These are phyloP conservation scores for Eriosoma lanigerum DNA, from an alignment of 1,140 invertebrate genomes.

Conservation along the genomic window DNA sequence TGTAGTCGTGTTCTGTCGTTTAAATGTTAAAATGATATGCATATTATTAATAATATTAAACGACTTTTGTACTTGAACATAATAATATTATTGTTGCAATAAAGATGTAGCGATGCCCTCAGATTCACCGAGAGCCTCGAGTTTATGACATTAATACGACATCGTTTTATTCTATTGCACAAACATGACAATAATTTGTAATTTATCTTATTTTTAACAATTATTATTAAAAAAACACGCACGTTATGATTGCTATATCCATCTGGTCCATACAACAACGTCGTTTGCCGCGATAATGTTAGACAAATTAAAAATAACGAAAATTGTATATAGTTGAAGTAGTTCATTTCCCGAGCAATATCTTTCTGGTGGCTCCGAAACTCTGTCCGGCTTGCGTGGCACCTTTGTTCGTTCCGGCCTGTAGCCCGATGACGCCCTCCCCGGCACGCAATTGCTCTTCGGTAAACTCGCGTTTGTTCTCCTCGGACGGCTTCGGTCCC, in stretches of 20 bases:
- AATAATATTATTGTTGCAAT: slow-evolving; percentile 23
- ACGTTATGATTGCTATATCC: no score
- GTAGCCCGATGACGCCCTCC: slow-evolving; percentile 86
- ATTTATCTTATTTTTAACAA: background rate
- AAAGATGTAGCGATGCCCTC: slow-evolving; percentile 30
- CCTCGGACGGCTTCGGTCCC: slow-evolving; percentile 87
- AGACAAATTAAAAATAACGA: background rate
- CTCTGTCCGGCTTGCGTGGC: slow-evolving; percentile 90
- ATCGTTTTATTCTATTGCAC: background rate
- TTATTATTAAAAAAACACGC: no score
- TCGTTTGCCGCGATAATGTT: no score
- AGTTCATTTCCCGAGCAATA: slow-evolving; percentile 77
- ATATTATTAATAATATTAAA: no score
- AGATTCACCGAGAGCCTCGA: slow-evolving; percentile 15
- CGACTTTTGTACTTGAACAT: slow-evolving; percentile 33
- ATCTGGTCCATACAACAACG: no score
- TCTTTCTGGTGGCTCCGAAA: slow-evolving; percentile 88
- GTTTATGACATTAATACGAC: no score
- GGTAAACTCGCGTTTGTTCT: slow-evolving; percentile 87
- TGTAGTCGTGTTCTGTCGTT: slow-evolving; percentile 28
- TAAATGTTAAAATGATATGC: no score
- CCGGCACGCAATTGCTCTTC: slow-evolving; percentile 90
- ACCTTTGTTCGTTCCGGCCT: slow-evolving; percentile 95
- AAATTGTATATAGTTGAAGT: background rate
- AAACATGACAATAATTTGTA: background rate